phyloP scores from a whole-genome alignment of 2,797 vertebrate species.

The Lagocephalus sceleratus region DNA sequence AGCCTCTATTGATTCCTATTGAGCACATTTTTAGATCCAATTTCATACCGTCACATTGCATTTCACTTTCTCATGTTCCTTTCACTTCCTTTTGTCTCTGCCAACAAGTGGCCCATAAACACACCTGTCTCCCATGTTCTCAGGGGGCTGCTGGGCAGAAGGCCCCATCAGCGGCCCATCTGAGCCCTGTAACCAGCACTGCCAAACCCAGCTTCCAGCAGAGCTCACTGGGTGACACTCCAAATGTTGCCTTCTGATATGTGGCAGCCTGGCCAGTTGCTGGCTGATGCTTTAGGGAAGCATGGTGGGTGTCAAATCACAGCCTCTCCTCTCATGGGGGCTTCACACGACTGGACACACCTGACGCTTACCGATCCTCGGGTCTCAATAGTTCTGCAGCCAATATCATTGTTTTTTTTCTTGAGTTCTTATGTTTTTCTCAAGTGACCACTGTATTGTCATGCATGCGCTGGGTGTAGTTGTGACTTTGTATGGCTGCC shows the following conservation, averaged over 20 bases:
- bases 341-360: constrained; percentile 44
- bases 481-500: no score
- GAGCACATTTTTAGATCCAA: constrained; percentile 32
- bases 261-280: constrained; percentile 17
- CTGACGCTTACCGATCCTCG: constrained; percentile 26
- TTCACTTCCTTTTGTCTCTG: constrained; percentile 19
- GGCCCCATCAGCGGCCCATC: constrained; percentile 66
- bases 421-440: no score
- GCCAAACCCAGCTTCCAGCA: constrained; percentile 63
- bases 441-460: no score
- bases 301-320: constrained; percentile 59
- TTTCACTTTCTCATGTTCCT: background rate
- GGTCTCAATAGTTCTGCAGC: constrained; percentile 52
- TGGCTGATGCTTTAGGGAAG: constrained; percentile 45
- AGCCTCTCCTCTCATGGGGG: constrained; percentile 37
- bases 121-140: constrained; percentile 64
- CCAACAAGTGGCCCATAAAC: constrained; percentile 68
- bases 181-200: constrained; percentile 62
- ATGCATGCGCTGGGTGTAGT: no score
- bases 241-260: constrained; percentile 41
- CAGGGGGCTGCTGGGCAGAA: constrained; percentile 63
- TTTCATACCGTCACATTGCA: constrained; percentile 30
- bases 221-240: constrained; percentile 55
- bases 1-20: constrained; percentile 45
- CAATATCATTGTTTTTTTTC: constrained; percentile 13